Percentiles rank a stretch among this genome's conserved stretches.
Evolutionary conservation across 2,888 invertebrate genomes (phyloP).

Genomic region (Temnothorax ravouxi): DNA sequence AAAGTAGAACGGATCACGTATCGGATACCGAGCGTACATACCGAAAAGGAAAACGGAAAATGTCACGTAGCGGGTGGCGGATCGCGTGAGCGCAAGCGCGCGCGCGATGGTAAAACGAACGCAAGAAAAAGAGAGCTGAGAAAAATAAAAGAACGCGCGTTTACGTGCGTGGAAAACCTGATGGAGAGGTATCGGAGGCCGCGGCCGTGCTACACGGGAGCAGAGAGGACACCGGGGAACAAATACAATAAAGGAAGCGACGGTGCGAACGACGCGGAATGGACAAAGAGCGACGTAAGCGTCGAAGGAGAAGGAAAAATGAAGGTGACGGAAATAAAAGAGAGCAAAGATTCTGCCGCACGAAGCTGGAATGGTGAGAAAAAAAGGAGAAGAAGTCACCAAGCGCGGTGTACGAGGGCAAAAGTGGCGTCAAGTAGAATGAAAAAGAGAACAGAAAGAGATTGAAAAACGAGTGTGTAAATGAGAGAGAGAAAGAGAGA

Average conservation of each 20-base stretch:
- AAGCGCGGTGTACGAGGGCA: conserved; percentile 34
- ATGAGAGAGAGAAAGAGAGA: no score
- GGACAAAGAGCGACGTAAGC: conserved; percentile 51
- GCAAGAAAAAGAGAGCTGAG: conserved; percentile 37
- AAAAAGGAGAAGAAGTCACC: conserved; percentile 21
- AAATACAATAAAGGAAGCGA: conserved; percentile 57
- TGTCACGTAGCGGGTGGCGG: conserved; percentile 43
- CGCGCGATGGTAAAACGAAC: not conserved
- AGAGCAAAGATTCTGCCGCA: conserved; percentile 10
- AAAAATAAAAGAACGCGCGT: conserved; percentile 50
- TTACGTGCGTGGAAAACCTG: conserved; percentile 52
- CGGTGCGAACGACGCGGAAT: conserved; percentile 42
- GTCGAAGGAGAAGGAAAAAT: conserved; percentile 52
- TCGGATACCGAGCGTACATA: conserved; percentile 39
- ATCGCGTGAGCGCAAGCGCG: conserved; percentile 1
- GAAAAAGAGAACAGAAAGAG: conserved; percentile 58
- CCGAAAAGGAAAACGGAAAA: conserved; percentile 53
- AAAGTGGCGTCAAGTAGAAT: conserved; percentile 67
- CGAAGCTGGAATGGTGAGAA: not conserved
- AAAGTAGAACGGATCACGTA: conserved; percentile 50
- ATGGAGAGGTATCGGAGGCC: conserved; percentile 26
- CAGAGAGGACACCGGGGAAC: conserved; percentile 36
- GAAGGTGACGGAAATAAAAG: conserved; percentile 43
- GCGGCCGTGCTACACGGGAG: not conserved
- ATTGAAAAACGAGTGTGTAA: conserved; percentile 56